Conservation (phyloP, 2,113 vertebrate genomes). For the Corapipo altera region DNA sequence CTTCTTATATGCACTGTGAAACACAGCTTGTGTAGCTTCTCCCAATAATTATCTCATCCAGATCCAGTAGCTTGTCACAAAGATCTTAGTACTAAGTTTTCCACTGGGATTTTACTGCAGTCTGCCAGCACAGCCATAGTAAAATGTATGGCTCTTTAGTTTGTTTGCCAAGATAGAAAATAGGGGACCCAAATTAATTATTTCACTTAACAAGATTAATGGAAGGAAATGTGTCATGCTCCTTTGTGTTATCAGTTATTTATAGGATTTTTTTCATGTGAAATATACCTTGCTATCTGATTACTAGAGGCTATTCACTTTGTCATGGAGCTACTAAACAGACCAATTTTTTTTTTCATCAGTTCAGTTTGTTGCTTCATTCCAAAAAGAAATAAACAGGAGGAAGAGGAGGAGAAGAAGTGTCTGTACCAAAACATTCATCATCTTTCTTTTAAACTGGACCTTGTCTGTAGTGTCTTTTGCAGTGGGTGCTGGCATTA, state of each 20-base stretch:
- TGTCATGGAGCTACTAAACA: not conserved
- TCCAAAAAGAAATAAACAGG: not conserved
- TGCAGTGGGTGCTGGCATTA: not conserved
- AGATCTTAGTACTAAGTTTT: not conserved
- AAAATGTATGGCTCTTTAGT: not conserved
- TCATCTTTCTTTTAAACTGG: not conserved
- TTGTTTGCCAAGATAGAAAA: not conserved
- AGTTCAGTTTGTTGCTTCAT: not conserved
- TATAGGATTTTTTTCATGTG: not conserved
- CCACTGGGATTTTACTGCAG: not conserved
- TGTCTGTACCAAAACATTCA: not conserved
- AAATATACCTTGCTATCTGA: not conserved
- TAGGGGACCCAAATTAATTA: not conserved
- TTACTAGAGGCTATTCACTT: not conserved
- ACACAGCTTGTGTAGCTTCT: not conserved
- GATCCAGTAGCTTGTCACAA: not conserved
- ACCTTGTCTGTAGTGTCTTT: not conserved
- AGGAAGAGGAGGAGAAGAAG: not conserved
- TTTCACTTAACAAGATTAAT: constrained; percentile 11
- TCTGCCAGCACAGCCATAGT: not conserved
- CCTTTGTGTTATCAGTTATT: not conserved
- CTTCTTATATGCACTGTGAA: not conserved
- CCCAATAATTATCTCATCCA: constrained; percentile 4
- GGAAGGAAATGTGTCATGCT: not conserved
- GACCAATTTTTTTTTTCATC: not conserved